A percentile compares a stretch with the other conserved stretches of the same genome.
Conservation (phyloP, 2,888 invertebrate species). For the Troides aeacus region DNA sequence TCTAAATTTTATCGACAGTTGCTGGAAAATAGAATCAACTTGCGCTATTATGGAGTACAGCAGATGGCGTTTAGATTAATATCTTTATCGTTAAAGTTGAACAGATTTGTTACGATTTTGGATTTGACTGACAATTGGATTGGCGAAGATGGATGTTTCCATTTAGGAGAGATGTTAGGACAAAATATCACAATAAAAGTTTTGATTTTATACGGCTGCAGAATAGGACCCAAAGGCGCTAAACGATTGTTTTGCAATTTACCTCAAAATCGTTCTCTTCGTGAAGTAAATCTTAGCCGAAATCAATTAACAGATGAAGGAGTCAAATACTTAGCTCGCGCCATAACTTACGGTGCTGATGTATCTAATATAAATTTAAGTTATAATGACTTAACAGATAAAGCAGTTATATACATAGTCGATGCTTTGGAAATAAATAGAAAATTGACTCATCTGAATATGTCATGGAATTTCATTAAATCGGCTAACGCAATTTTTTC, state of each 20-base stretch:
- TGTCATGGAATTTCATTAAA: conserved; percentile 45
- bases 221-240: conserved; percentile 41
- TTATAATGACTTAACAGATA: conserved; percentile 43
- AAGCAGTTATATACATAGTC: conserved; percentile 36
- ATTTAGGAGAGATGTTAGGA: conserved; percentile 44
- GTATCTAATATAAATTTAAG: conserved; percentile 43
- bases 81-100: conserved; percentile 38
- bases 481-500: conserved; percentile 36
- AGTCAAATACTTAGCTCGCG: conserved; percentile 38
- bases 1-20: conserved; percentile 44
- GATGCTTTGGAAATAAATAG: conserved; percentile 44
- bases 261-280: conserved; percentile 37
- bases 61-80: conserved; percentile 36
- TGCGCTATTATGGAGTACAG: conserved; percentile 39
- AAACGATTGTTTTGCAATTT: conserved; percentile 36
- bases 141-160: conserved; percentile 43
- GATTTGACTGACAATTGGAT: conserved; percentile 47
- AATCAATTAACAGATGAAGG: conserved; percentile 42
- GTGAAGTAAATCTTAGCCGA: conserved; percentile 38
- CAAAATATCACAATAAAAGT: conserved; percentile 40
- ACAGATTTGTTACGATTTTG: conserved; percentile 40
- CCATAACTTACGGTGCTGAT: conserved; percentile 37
- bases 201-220: conserved; percentile 44
- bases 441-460: conserved; percentile 40
- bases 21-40: conserved; percentile 41